Evolutionary conservation across 2,113 vertebrate genomes (phyloP).

Genomic region (Callocephalon fimbriatum): DNA sequence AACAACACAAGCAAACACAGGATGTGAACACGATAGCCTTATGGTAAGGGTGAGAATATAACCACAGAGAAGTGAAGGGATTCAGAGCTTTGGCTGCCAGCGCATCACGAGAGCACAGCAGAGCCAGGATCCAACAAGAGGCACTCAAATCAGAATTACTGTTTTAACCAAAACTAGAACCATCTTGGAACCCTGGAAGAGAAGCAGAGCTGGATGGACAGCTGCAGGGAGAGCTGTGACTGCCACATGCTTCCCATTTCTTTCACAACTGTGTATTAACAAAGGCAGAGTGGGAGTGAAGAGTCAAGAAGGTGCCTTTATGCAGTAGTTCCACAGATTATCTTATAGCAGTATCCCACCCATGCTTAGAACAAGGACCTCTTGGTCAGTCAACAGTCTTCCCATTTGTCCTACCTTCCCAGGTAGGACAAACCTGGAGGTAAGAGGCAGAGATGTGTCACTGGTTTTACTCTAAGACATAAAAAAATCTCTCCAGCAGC

Average conservation of each 20-base stretch:
- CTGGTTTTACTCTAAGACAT: neutral
- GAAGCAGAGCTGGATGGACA: neutral
- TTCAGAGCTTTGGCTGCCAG: constrained; percentile 1
- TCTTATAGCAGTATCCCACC: neutral
- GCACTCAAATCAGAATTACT: neutral
- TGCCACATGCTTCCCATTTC: neutral
- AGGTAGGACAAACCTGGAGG: neutral
- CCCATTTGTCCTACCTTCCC: neutral
- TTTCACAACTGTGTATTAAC: neutral
- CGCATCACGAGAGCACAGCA: neutral
- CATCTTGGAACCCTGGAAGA: neutral
- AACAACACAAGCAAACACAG: constrained; percentile 62
- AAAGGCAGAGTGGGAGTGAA: neutral
- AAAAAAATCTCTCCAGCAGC: neutral
- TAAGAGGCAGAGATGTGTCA: neutral
- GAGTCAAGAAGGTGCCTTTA: neutral
- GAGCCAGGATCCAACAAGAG: neutral
- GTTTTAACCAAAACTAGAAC: neutral
- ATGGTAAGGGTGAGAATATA: neutral
- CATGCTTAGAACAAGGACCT: neutral
- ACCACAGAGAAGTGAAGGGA: neutral
- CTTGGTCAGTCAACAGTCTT: neutral
- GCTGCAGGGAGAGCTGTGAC: neutral
- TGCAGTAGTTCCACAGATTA: neutral
- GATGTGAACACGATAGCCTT: constrained; percentile 36